Evolutionary conservation across 2,888 invertebrate genomes (phyloP), one percentile per base, ranked within the genome.

Genomic region (Apeira syringaria): DNA sequence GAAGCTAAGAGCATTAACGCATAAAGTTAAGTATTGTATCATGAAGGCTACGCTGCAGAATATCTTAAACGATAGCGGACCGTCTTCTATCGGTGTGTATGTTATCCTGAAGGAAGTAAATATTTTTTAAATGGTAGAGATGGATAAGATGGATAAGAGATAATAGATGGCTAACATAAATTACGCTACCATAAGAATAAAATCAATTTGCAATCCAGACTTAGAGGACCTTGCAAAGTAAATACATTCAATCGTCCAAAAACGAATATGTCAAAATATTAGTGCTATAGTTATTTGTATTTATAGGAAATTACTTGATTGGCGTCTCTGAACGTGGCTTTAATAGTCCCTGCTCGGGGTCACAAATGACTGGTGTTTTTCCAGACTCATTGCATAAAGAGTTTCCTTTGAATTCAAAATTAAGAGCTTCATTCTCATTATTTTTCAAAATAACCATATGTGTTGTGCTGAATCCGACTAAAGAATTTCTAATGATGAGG

Each of bases 401-500:
- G 44, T 91, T 81, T 6, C 91, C 88, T 48, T 81, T 76, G 45
- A 93, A 89, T 50, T 85, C 80, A 63, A 91, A 94, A 8, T 76
- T 66, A 0, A 93, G 61, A 15, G 74, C 56, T 49, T 91, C 79
- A 7, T 74, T 72, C 64, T 94, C 94, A 18, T 87, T 85, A 57
- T 93, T 94, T 44, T 81, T 82, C 35, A 94, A 60, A 8, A 71
- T 59, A 1, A 92, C 72, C 0, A 72, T 50, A 31, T 88, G 82
- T 1, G 70, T 74, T 1, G 85, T 75, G 1, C 83, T 85, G 38
- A 90, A 84, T 58, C 93, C 93, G 29, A 93, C 85, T 6, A 94
- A 73, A 0, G 94, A 92, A 44, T 93, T 91, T 48, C 91, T 90
- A 62, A 94, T 88, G 31, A 90, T 78, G 40, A 94, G 67, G 59